Conservation (phyloP, 2,113 vertebrate species). For the Heterotilapia buettikoferi region DNA sequence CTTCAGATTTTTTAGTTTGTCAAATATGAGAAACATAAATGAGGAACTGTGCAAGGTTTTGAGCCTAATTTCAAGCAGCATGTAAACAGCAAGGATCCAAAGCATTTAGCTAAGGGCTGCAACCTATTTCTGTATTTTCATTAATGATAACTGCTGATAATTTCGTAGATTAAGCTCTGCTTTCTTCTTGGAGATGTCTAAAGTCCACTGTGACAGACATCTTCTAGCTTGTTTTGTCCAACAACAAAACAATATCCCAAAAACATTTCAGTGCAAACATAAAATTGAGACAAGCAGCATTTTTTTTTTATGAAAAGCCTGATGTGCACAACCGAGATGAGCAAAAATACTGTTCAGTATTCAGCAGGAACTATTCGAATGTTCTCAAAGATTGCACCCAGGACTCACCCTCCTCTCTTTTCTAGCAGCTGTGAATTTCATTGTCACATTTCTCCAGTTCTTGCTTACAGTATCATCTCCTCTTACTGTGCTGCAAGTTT, state of each 20-base stretch:
- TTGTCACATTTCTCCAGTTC: background rate
- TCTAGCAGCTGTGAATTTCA: background rate
- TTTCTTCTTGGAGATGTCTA: background rate
- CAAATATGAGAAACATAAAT: background rate
- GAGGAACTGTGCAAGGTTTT: background rate
- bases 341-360: background rate
- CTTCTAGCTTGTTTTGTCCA: background rate
- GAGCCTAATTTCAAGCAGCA: rapidly evolving
- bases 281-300: background rate
- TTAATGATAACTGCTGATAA: background rate
- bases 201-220: background rate
- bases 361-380: background rate
- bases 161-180: background rate
- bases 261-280: background rate
- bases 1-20: background rate
- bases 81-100: background rate
- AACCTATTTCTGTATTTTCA: background rate
- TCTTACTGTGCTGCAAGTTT: background rate
- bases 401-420: background rate
- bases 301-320: background rate
- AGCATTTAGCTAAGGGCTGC: rapidly evolving
- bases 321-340: background rate
- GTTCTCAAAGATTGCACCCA: background rate
- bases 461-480: background rate
- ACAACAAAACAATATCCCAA: background rate